Evolutionary conservation across 1,140 invertebrate genomes (phyloP).

Genomic region (Tetramorium parvispinum): DNA sequence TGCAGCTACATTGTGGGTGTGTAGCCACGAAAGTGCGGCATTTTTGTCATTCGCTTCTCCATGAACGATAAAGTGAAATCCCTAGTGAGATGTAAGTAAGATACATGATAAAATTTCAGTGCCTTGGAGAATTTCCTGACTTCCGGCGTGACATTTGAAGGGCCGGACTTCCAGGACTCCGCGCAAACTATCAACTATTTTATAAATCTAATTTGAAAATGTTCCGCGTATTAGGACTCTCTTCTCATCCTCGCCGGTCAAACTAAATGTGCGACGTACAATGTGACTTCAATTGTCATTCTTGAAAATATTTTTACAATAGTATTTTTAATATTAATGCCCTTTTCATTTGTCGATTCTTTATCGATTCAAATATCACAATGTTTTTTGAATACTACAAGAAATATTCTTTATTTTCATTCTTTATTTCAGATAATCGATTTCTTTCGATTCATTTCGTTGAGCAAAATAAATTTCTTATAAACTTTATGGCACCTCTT

Average conservation of each 20-base stretch:
- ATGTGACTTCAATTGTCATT: neutral
- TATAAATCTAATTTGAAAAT: slow-evolving; percentile 42
- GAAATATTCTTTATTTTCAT: neutral
- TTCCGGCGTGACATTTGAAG: neutral
- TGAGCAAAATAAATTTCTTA: neutral
- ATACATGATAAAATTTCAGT: slow-evolving; percentile 45
- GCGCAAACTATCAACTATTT: neutral
- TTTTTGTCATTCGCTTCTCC: slow-evolving; percentile 43
- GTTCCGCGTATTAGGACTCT: neutral
- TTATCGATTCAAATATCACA: neutral
- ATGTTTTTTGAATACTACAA: neutral
- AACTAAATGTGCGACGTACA: neutral
- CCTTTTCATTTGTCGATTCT: neutral
- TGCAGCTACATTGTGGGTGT: neutral
- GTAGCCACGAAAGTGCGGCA: neutral
- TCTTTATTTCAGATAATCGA: neutral
- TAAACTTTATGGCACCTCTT: neutral
- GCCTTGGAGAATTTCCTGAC: slow-evolving; percentile 35
- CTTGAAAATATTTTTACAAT: neutral
- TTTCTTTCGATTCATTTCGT: neutral
- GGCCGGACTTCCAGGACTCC: slow-evolving; percentile 11
- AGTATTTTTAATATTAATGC: neutral
- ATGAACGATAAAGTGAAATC: slow-evolving; percentile 47
- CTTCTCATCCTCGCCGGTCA: neutral
- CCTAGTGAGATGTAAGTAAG: slow-evolving; percentile 37